These are phyloP conservation scores for Periophthalmodon schlosseri DNA, from an alignment of 2,113 vertebrate species.

Conservation along the genomic window DNA sequence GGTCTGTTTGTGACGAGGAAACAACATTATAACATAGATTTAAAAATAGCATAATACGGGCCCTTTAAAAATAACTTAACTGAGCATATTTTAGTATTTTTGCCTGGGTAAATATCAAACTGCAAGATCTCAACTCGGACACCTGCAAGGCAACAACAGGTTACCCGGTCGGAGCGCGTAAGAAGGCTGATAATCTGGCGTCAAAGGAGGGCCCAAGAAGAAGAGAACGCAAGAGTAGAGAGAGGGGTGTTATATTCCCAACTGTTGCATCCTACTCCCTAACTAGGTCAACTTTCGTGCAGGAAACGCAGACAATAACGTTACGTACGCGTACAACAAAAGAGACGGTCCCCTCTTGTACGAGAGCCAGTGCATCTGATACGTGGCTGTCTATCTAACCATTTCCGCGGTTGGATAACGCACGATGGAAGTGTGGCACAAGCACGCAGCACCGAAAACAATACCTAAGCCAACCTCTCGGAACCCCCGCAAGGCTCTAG, in stretches of 20 bases:
- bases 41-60: no score
- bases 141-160: slow-evolving; percentile 60
- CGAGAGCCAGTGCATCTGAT: slow-evolving; percentile 8
- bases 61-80: neutral
- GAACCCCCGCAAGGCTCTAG: neutral
- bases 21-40: no score
- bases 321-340: slow-evolving; percentile 28
- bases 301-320: slow-evolving; percentile 34
- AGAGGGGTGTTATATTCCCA: slow-evolving; percentile 46
- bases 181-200: slow-evolving; percentile 33
- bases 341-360: slow-evolving; percentile 9
- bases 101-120: no score
- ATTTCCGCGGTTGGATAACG: slow-evolving; percentile 21
- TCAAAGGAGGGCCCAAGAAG: slow-evolving; percentile 29
- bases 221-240: neutral
- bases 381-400: slow-evolving; percentile 45
- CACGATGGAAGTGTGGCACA: slow-evolving; percentile 19
- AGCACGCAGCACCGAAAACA: slow-evolving; percentile 13
- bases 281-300: slow-evolving; percentile 58
- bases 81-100: neutral
- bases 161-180: slow-evolving; percentile 19
- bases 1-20: no score
- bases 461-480: neutral
- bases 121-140: slow-evolving; percentile 19
- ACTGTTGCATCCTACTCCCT: slow-evolving; percentile 69